Conservation (phyloP, 2,797 vertebrate genomes). For the Danio choprae region DNA sequence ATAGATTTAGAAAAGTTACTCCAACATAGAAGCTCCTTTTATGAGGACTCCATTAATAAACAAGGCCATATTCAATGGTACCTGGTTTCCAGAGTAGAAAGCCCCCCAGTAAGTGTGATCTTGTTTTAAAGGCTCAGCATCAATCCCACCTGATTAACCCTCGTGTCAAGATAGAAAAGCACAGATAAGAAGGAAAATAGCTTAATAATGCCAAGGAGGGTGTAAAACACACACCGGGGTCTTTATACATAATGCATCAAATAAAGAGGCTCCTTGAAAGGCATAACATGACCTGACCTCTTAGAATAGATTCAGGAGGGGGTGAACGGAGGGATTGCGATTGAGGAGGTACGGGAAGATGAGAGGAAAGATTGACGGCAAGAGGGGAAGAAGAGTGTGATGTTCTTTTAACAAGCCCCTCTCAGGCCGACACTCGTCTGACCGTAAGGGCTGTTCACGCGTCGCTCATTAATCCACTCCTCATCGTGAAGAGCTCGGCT, state of each 20-base stretch:
- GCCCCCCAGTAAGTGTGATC: neutral
- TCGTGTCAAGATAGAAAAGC: constrained; percentile 51
- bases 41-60: neutral
- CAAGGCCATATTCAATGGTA: neutral
- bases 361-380: constrained; percentile 55
- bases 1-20: too few relatives aligned
- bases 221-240: constrained; percentile 72
- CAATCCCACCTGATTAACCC: constrained; percentile 60
- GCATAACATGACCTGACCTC: constrained; percentile 71
- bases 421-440: constrained; percentile 63
- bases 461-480: constrained; percentile 71
- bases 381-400: constrained; percentile 62
- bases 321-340: constrained; percentile 15
- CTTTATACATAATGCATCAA: constrained; percentile 79
- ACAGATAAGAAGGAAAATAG: constrained; percentile 52
- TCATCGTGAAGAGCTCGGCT: constrained; percentile 64
- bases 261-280: constrained; percentile 71
- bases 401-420: constrained; percentile 72
- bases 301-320: constrained; percentile 19
- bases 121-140: constrained; percentile 35
- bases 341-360: constrained; percentile 54
- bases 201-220: constrained; percentile 60
- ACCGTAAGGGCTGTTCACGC: constrained; percentile 68
- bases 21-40: too few relatives aligned
- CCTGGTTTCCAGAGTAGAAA: neutral